Evolutionary conservation across 2,888 invertebrate species (phyloP), one percentile per base, ranked within the genome.

Genomic region (Epirrhoe alternata): DNA sequence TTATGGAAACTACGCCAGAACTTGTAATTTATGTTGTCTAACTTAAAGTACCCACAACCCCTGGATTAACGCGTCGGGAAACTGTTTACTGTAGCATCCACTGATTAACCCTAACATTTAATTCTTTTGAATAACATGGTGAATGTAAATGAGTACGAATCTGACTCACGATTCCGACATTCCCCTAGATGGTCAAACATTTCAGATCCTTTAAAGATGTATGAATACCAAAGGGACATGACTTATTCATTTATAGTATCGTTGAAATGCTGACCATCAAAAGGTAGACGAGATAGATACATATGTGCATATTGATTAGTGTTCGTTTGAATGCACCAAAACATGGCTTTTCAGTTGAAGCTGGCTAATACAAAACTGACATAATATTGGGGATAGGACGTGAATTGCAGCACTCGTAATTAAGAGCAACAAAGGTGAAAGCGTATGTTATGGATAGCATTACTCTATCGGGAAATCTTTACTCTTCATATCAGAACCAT

Each of bases 21-120:
- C 67, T 69, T 71, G 52, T 71, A 69, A 73, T 74, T 71, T 71
- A 65, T 71, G 65, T 66, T 70, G 66, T 66, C 63, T 68, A 75
- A 75, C 70, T 74, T 72, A 53, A 68, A 72, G 70, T 68, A 69
- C 64, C 54, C 58, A 52, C 62, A 60, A 64, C 64, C 60, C 59
- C 49, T 68, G 70, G 66, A 69, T 74, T 70, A 68, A 52, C 51
- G 54, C 53, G 55, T 64, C 61, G 52, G 63, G 49, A 24, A 67
- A 62, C 38, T 50, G 68, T 30, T 53, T 42, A 33, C 47, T 49
- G 17, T 49, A 35, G 54, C 17, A 5, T 14, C 30, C 31, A 60
- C 16, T 42, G 31, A 33, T 47, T 57, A 56, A 56, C 45, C 47
- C 16, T 42, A 12, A 12, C 12, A 3, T 42, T 42, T 42, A 42